phyloP scores from a whole-genome alignment of 2,888 invertebrate species.

The Pyralis farinalis region DNA sequence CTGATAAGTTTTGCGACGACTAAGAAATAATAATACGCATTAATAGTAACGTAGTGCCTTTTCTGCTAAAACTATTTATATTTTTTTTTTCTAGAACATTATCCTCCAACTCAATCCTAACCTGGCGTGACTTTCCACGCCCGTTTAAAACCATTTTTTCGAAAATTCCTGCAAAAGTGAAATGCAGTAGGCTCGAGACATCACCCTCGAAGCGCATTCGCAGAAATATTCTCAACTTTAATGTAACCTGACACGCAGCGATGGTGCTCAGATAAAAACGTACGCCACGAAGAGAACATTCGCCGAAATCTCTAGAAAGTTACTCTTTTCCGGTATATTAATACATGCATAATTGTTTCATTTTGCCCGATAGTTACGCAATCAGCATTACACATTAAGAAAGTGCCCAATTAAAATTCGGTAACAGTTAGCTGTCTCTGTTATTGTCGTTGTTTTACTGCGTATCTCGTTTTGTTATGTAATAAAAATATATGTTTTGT shows the following conservation, averaged over 20 bases:
- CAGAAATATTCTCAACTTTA: neutral
- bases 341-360: slow-evolving; percentile 73
- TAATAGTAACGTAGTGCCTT: no score
- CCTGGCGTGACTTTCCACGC: no score
- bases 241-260: slow-evolving; percentile 2
- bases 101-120: no score
- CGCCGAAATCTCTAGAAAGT: slow-evolving; percentile 65
- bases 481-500: slow-evolving; percentile 62
- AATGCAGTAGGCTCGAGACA: no score
- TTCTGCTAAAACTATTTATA: no score
- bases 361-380: slow-evolving; percentile 52
- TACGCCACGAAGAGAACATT: slow-evolving; percentile 56
- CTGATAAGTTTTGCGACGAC: no score
- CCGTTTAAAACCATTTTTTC: no score
- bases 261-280: slow-evolving; percentile 17
- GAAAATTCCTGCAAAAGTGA: no score
- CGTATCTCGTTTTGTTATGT: slow-evolving; percentile 26
- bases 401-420: slow-evolving; percentile 73
- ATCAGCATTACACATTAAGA: slow-evolving; percentile 55
- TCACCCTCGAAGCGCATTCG: no score
- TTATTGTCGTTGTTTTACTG: slow-evolving; percentile 14
- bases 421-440: slow-evolving; percentile 30
- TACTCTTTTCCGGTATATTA: slow-evolving; percentile 64
- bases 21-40: no score
- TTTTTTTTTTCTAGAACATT: no score